Evolutionary conservation across 2,888 invertebrate genomes (phyloP).

Genomic region (Myopa tessellatipennis): DNA sequence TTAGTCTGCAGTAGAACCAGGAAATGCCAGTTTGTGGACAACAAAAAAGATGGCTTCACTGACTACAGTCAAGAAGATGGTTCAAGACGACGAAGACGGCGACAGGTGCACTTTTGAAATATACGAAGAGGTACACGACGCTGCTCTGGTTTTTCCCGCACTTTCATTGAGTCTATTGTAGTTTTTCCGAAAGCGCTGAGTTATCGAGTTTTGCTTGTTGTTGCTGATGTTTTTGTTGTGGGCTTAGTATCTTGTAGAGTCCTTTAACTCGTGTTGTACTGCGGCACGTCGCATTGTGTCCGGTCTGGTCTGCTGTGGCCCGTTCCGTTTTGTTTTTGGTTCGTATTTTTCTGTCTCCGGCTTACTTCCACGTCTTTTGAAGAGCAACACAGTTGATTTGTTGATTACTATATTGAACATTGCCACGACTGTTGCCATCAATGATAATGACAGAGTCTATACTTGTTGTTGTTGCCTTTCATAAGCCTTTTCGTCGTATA

Average conservation of each 20-base stretch:
- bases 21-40: conserved; percentile 14
- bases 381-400: conserved; percentile 25
- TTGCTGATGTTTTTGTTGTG: neutral
- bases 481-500: neutral
- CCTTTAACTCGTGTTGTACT: neutral
- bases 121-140: neutral
- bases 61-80: neutral
- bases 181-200: neutral
- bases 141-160: neutral
- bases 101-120: conserved; percentile 30
- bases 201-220: conserved; percentile 7
- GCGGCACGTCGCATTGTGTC: neutral
- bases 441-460: neutral
- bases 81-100: conserved; percentile 19
- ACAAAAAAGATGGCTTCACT: neutral
- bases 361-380: neutral
- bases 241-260: neutral
- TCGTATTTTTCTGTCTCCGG: neutral
- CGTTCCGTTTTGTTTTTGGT: neutral
- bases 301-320: neutral
- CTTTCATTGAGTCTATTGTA: neutral
- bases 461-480: conserved; percentile 1
- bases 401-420: conserved; percentile 28
- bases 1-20: conserved; percentile 7
- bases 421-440: neutral